Base-by-base conservation (phyloP, 64 coral and sea anemone genomes). In the Montipora efflorescens region DNA sequence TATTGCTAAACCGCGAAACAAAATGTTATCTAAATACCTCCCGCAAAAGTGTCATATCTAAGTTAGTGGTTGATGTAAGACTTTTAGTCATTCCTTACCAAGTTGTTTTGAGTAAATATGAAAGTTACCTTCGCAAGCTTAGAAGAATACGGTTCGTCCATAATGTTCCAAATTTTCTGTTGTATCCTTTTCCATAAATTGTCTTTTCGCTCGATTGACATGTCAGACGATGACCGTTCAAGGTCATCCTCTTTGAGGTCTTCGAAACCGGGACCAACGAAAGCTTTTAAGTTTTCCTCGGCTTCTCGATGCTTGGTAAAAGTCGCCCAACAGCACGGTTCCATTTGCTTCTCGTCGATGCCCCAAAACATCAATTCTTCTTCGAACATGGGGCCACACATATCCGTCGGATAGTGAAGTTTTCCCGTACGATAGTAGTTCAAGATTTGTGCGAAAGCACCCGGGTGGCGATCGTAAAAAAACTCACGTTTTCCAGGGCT, bases 271-370 rank as follows among this genome's bases (percentile, higher is more conserved):
- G 96, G 96, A 16, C 96, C 96, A 9, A 98, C 96, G 50, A 98
- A 98, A 5, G 93, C 96, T 89, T 95, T 98, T 7, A 98, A 74
- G 55, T 98, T 98, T 45, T 92, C 84, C 49, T 98, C 96, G 0
- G 96, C 96, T 78, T 98, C 96, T 3, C 96, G 92, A 79, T 98
- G 96, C 22, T 98, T 93, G 6, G 96, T 98, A 28, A 92, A 98
- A 1, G 79, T 95, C 12, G 91, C 93, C 96, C 96, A 98, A 49
- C 96, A 98, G 74, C 96, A 98, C 3, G 96, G 96, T 8, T 98
- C 96, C 96, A 98, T 98, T 87, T 98, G 96, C 23, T 98, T 95
- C 48, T 98, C 96, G 52, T 98, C 96, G 49, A 98, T 95, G 91
- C 96, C 96, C 96, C 96, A 98, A 74, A 98, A 98, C 13, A 51